These are phyloP conservation scores for Micropoecilia bifurca DNA, from an alignment of 2,797 vertebrate species.

Conservation along the genomic window DNA sequence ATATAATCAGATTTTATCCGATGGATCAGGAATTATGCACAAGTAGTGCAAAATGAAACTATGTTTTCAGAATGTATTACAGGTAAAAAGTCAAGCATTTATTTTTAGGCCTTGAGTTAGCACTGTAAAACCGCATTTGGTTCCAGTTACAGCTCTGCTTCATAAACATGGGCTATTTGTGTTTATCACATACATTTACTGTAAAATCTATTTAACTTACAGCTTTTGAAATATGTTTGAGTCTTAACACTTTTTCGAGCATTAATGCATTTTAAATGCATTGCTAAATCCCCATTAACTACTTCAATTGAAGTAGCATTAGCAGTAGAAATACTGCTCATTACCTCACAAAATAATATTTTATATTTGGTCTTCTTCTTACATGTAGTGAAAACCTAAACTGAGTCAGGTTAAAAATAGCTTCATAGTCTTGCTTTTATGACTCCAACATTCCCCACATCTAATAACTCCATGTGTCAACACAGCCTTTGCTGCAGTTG, in stretches of 20 bases:
- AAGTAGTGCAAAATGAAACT: neutral
- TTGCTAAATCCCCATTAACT: neutral
- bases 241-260: neutral
- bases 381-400: neutral
- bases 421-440: conserved; percentile 2
- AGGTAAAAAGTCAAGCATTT: neutral
- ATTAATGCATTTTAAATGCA: neutral
- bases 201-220: neutral
- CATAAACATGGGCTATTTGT: neutral
- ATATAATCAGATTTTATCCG: neutral
- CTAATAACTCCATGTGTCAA: conserved; percentile 16
- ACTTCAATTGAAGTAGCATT: neutral
- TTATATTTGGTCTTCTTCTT: neutral
- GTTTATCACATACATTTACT: neutral
- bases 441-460: conserved; percentile 8
- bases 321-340: neutral
- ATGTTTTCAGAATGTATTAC: neutral
- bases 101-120: neutral
- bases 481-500: conserved; percentile 16
- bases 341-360: neutral
- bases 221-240: neutral
- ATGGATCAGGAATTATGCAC: neutral
- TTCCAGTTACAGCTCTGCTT: neutral
- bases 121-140: neutral
- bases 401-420: conserved; percentile 9